phyloP scores from a whole-genome alignment of 2,113 vertebrate species.

The Corythoichthys intestinalis region DNA sequence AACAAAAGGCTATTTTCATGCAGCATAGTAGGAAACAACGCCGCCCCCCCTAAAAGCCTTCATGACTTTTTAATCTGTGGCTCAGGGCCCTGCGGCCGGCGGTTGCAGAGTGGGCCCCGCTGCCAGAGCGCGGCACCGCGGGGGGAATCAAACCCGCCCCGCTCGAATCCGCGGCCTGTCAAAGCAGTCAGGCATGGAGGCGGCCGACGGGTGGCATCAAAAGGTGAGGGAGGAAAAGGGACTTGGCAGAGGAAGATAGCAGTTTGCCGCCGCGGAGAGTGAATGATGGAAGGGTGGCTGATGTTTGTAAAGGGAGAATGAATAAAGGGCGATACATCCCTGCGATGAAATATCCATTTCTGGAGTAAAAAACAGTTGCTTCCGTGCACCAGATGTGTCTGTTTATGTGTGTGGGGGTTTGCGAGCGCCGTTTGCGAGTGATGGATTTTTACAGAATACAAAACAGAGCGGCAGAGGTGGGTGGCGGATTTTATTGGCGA shows the following conservation, averaged over 20 bases:
- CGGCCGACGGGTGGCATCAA: constrained; percentile 57
- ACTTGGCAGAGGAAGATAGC: constrained; percentile 55
- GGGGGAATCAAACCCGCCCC: constrained; percentile 59
- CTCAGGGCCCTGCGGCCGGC: constrained; percentile 62
- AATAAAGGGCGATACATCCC: constrained; percentile 49
- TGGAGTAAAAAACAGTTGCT: constrained; percentile 49
- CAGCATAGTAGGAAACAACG: constrained; percentile 50
- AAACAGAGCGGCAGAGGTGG: constrained; percentile 61
- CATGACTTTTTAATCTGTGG: constrained; percentile 77
- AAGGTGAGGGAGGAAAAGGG: constrained; percentile 49
- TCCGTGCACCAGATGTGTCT: constrained; percentile 33
- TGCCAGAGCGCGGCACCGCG: constrained; percentile 34
- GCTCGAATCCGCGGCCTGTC: constrained; percentile 51
- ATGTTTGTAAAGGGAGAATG: constrained; percentile 49
- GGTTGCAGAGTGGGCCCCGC: constrained; percentile 62
- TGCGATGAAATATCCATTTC: constrained; percentile 57
- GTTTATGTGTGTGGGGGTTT: constrained; percentile 18
- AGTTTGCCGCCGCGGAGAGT: constrained; percentile 44
- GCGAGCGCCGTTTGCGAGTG: constrained; percentile 54
- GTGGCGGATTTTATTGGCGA: constrained; percentile 64
- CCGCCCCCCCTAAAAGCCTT: constrained; percentile 71
- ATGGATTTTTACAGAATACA: constrained; percentile 67
- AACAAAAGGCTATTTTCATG: constrained; percentile 78
- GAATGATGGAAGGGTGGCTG: constrained; percentile 20
- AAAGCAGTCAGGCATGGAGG: constrained; percentile 64